Conservation (phyloP, 2,797 vertebrate genomes). For the Acipenser ruthenus region DNA sequence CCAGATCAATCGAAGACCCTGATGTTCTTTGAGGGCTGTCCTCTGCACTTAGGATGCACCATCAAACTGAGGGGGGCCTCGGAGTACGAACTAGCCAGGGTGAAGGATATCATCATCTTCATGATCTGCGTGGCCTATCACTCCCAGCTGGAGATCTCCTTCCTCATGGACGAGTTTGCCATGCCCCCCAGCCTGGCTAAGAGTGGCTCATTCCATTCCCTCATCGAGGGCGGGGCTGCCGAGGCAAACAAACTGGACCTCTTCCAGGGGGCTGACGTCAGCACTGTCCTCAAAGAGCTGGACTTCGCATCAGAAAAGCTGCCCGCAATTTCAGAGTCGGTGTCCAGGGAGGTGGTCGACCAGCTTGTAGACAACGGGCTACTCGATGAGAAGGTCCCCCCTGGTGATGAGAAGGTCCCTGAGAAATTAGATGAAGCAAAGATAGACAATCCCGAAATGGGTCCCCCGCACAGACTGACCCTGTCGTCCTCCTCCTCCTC, state of each 20-base stretch:
- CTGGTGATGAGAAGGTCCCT: conserved; percentile 44
- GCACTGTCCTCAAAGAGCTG: conserved; percentile 41
- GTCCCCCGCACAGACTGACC: not conserved
- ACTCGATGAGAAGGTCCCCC: conserved; percentile 38
- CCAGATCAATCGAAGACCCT: conserved; percentile 83
- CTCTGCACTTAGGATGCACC: conserved; percentile 85
- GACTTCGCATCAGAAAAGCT: conserved; percentile 45
- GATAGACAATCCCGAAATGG: conserved; percentile 28
- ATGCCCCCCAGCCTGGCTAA: conserved; percentile 85
- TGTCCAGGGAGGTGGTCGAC: conserved; percentile 31
- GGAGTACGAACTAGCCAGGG: conserved; percentile 85
- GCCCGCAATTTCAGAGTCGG: conserved; percentile 39
- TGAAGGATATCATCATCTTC: conserved; percentile 92
- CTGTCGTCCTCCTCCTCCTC: conserved; percentile 17
- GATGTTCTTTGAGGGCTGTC: conserved; percentile 97
- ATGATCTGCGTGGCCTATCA: conserved; percentile 97
- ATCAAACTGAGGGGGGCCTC: conserved; percentile 87
- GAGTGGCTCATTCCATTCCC: conserved; percentile 73
- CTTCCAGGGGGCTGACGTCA: conserved; percentile 40
- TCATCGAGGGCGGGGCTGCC: conserved; percentile 67
- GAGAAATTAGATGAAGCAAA: conserved; percentile 21
- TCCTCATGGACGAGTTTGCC: conserved; percentile 98
- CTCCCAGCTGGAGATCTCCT: conserved; percentile 96
- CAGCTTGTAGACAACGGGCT: conserved; percentile 21
- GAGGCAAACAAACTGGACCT: conserved; percentile 41